A percentile compares a stretch with the other conserved stretches of the same genome.
Conservation (phyloP, 2,113 vertebrate species). For the Eurystomus gularis region DNA sequence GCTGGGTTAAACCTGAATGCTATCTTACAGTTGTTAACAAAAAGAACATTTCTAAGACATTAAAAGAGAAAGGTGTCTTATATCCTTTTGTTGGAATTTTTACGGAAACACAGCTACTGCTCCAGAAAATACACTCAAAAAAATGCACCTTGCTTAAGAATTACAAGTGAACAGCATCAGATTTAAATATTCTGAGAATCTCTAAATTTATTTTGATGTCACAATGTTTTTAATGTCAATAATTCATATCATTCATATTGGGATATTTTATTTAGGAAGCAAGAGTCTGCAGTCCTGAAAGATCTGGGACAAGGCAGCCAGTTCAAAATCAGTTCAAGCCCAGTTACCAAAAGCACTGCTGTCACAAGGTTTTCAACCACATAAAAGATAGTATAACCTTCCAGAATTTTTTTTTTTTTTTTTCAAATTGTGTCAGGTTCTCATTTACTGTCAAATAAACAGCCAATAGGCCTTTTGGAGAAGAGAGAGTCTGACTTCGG, state of each 20-base stretch:
- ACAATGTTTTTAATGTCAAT: not conserved
- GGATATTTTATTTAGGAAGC: not conserved
- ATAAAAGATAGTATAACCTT: not conserved
- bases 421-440: not conserved
- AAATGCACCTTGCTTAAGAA: fast-evolving
- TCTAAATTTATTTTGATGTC: not conserved
- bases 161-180: not conserved
- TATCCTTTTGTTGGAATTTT: not conserved
- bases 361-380: not conserved
- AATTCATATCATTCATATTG: not conserved
- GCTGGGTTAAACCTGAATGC: not conserved
- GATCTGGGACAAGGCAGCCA: not conserved
- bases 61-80: not conserved
- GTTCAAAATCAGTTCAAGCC: not conserved
- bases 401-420: not conserved
- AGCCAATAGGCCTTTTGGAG: not conserved
- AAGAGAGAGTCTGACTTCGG: not conserved
- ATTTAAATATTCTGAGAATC: not conserved
- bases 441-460: not conserved
- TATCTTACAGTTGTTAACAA: no score
- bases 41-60: not conserved
- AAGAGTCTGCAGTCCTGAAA: not conserved
- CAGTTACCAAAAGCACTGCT: not conserved
- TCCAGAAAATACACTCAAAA: not conserved
- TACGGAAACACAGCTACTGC: not conserved